Base-by-base conservation (phyloP, 1,140 invertebrate genomes). In the Drosophila simulans region DNA sequence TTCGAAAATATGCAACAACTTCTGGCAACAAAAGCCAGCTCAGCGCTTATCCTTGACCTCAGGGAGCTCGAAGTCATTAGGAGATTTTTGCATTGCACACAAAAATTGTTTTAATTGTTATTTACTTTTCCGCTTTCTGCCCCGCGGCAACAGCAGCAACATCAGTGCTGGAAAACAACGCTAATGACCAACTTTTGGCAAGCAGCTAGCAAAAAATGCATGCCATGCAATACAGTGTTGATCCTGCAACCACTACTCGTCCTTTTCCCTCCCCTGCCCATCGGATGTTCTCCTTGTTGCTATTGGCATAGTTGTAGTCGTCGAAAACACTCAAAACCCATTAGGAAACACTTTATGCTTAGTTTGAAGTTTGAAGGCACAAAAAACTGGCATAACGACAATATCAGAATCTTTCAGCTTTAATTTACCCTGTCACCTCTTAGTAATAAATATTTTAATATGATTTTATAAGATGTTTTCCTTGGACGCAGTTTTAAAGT, bases 281-380 rank as follows among this genome's bases (percentile, higher is more conserved):
- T 22, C 42, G 42, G 58, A 12, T 74, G 62, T 49, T 48, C 39
- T 35, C 51, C 54, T 51, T 64, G 48, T 59, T 25, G 71, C 56
- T 53, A 71, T 49, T 63, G 64, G 63, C 69, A 52, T 69, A 63
- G 64, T 59, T 49, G 52, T 64, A 79, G 84, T 89, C 57, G 84
- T 88, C 84, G 76, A 89, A 89, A 88, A 88, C 84, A 88, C 84
- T 89, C 84, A 88, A 88, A 88, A 88, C 84, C 84, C 84, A 88
- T 88, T 88, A 88, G 84, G 84, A 72, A 83, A 88, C 84, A 88
- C 80, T 88, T 88, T 89, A 89, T 89, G 84, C 80, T 86, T 84
- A 88, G 84, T 84, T 89, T 88, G 73, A 88, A 88, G 84, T 88
- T 88, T 74, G 72, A 45, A 76, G 75, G 70, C 43, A 74, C 45